A percentile compares a stretch with the other conserved stretches of the same genome.
Conservation (phyloP, 2,888 invertebrate genomes). For the Leptura quadrifasciata region DNA sequence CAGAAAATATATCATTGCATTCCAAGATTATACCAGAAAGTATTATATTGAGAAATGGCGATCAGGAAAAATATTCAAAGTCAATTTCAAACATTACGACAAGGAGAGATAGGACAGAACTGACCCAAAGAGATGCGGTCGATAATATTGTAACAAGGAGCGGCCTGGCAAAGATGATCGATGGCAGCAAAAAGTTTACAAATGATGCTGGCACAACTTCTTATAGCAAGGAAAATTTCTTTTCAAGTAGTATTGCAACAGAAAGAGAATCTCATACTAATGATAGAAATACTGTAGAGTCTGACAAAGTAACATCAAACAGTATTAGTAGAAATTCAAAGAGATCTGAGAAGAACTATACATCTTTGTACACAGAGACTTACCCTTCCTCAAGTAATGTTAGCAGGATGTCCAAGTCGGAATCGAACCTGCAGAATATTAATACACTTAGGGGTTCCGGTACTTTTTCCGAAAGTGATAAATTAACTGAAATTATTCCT, state of each 20-base stretch:
- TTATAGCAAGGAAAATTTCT: background rate
- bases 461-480: background rate
- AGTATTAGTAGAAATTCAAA: background rate
- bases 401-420: slow-evolving; percentile 10
- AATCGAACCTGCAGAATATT: slow-evolving; percentile 24
- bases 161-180: background rate
- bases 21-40: slow-evolving; percentile 41
- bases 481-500: slow-evolving; percentile 34
- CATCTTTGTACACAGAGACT: slow-evolving; percentile 9
- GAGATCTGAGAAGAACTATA: slow-evolving; percentile 26
- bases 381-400: background rate
- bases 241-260: background rate
- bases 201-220: background rate
- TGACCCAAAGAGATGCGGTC: background rate
- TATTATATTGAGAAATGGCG: background rate
- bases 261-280: background rate
- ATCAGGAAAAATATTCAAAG: background rate
- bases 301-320: background rate
- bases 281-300: background rate
- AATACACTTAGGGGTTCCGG: slow-evolving; percentile 35
- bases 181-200: background rate
- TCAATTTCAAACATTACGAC: background rate
- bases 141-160: background rate
- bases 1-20: slow-evolving; percentile 19
- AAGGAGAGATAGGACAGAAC: background rate